phyloP scores from a whole-genome alignment of 2,888 invertebrate genomes.

The Hanleya hanleyi region DNA sequence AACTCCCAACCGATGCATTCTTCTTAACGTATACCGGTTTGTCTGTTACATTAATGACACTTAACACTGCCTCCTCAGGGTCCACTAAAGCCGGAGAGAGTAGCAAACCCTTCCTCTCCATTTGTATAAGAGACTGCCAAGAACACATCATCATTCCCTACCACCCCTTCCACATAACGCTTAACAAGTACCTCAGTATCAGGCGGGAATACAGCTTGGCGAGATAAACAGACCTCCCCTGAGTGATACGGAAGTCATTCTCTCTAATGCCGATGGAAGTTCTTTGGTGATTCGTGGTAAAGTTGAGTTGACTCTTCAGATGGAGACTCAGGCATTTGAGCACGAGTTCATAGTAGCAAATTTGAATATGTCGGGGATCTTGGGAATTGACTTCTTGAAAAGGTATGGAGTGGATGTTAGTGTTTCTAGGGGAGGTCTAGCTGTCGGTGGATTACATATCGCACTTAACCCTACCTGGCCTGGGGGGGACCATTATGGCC shows the following conservation, averaged over 20 bases:
- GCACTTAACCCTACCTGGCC: too few relatives aligned
- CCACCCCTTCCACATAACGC: constrained; percentile 5
- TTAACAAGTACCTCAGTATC: constrained; percentile 11
- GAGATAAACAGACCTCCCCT: constrained; percentile 9
- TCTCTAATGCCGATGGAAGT: constrained; percentile 29
- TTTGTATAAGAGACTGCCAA: not conserved
- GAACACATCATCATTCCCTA: not conserved
- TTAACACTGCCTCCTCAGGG: not conserved
- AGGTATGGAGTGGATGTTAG: too few relatives aligned
- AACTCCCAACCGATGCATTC: constrained; percentile 13
- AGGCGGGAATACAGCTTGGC: constrained; percentile 6
- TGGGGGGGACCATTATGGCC: too few relatives aligned
- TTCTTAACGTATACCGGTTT: constrained; percentile 12
- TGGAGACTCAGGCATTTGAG: too few relatives aligned
- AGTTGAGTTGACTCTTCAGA: too few relatives aligned
- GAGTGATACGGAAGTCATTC: constrained; percentile 20
- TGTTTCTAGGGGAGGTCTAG: too few relatives aligned
- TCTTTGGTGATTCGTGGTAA: constrained; percentile 24
- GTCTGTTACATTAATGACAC: constrained; percentile 23
- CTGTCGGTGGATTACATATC: too few relatives aligned
- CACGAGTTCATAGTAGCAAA: too few relatives aligned
- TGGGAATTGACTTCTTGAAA: too few relatives aligned
- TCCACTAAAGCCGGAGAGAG: not conserved
- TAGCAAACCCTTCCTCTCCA: constrained; percentile 16
- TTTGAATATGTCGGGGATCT: too few relatives aligned